These are phyloP conservation scores for Urocynchramus pylzowi DNA, from an alignment of 2,113 vertebrate species.

Conservation along the genomic window DNA sequence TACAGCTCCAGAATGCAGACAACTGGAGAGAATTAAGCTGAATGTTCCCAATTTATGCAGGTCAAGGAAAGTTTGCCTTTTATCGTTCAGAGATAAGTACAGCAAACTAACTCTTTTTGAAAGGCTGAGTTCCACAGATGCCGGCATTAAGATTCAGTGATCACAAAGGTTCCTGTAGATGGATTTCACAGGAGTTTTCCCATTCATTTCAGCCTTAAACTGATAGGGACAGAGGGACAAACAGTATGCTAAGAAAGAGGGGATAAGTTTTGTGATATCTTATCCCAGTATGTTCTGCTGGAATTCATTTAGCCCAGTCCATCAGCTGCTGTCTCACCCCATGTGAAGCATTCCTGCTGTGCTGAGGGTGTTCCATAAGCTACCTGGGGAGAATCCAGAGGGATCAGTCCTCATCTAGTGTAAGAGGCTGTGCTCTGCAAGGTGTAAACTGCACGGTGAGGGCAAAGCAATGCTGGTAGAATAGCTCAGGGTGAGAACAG, in stretches of 20 bases:
- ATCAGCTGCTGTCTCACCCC: not conserved
- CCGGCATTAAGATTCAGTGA: not conserved
- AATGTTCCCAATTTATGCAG: slow-evolving; percentile 31
- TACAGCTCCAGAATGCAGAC: not conserved
- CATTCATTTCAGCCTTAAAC: not conserved
- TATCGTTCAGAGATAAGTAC: not conserved
- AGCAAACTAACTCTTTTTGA: not conserved
- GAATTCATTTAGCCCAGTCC: not conserved
- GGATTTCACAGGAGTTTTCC: not conserved
- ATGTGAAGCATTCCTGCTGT: fast-evolving
- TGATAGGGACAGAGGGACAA: not conserved
- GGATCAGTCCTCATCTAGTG: not conserved
- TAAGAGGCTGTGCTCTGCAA: not conserved
- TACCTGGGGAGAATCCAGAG: not conserved
- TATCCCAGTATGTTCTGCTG: not conserved
- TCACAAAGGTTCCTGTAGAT: not conserved
- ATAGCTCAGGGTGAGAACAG: not conserved
- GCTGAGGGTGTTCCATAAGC: fast-evolving
- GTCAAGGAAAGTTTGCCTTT: slow-evolving; percentile 59
- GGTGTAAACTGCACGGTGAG: not conserved
- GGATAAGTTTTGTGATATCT: not conserved
- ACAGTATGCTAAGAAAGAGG: fast-evolving
- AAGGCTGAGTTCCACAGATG: slow-evolving; percentile 2
- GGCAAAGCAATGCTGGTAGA: not conserved
- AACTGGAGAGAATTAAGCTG: slow-evolving; percentile 31